A percentile compares a stretch with the other conserved stretches of the same genome.
These are phyloP conservation scores for Drosophila mimica DNA, from an alignment of 2,888 invertebrate species.

Conservation along the genomic window DNA sequence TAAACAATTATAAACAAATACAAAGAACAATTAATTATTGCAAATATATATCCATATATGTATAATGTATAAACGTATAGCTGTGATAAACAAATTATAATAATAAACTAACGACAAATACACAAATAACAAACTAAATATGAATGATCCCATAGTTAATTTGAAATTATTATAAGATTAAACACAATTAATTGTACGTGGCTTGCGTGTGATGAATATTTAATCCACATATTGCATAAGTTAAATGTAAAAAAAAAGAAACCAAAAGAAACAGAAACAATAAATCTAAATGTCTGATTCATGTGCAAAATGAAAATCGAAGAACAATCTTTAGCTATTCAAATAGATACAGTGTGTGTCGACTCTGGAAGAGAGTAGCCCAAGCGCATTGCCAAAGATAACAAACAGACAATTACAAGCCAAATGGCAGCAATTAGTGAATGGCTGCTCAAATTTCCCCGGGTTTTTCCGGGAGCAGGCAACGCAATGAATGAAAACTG, in stretches of 20 bases:
- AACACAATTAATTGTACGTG: constrained; percentile 48
- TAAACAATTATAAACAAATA: constrained; percentile 10
- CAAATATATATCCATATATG: constrained; percentile 53
- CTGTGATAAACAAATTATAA: constrained; percentile 76
- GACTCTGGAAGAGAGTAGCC: constrained; percentile 13
- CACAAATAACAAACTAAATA: constrained; percentile 52
- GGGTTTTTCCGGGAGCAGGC: constrained; percentile 69
- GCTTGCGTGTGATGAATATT: constrained; percentile 56
- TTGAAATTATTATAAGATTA: constrained; percentile 34
- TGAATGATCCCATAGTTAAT: constrained; percentile 54
- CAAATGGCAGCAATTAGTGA: constrained; percentile 73
- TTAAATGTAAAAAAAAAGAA: constrained; percentile 45
- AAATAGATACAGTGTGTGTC: constrained; percentile 18
- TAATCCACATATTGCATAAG: constrained; percentile 53
- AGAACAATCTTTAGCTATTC: constrained; percentile 2
- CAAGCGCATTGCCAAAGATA: constrained; percentile 69
- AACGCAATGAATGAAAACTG: constrained; percentile 71
- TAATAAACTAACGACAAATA: constrained; percentile 66
- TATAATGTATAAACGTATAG: constrained; percentile 74
- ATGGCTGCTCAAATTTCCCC: constrained; percentile 58
- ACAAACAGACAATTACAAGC: constrained; percentile 64
- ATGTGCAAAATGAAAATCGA: constrained; percentile 62
- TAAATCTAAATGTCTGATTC: constrained; percentile 76
- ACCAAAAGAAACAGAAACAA: constrained; percentile 65
- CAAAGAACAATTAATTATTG: constrained; percentile 41